Evolutionary conservation across 2,888 invertebrate genomes (phyloP).

Genomic region (Caenorhabditis doughertyi): DNA sequence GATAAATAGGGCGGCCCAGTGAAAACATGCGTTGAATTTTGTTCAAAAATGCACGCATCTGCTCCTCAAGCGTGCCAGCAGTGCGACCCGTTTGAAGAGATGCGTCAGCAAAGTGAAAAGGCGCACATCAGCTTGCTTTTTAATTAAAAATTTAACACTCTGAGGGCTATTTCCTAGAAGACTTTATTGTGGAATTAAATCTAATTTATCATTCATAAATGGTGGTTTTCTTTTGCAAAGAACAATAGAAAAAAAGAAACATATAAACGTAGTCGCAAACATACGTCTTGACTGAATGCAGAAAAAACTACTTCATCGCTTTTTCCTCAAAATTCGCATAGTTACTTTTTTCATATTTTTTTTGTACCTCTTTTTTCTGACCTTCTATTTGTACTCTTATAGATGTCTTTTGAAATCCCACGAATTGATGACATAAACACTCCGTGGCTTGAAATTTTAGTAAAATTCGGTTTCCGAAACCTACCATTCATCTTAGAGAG

Average conservation of each 20-base stretch:
- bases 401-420: slow-evolving; percentile 15
- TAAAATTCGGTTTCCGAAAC: slow-evolving; percentile 62
- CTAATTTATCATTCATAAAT: not conserved
- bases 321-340: no score
- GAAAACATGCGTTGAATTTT: slow-evolving; percentile 27
- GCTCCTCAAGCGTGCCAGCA: slow-evolving; percentile 54
- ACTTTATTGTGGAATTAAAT: not conserved
- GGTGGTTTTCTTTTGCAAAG: not conserved
- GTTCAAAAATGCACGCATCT: slow-evolving; percentile 61
- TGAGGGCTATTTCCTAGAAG: no score
- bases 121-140: slow-evolving; percentile 12
- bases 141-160: no score
- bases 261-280: not conserved
- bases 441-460: slow-evolving; percentile 47
- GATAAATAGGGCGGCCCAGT: slow-evolving; percentile 50
- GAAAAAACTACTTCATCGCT: no score
- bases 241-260: not conserved
- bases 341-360: not conserved
- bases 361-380: not conserved
- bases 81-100: slow-evolving; percentile 49
- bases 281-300: not conserved
- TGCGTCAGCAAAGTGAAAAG: slow-evolving; percentile 33
- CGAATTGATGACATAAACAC: slow-evolving; percentile 31
- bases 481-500: slow-evolving; percentile 63
- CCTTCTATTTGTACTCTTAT: not conserved